These are phyloP conservation scores for Tympanuchus pallidicinctus DNA, from an alignment of 2,113 vertebrate species.

Conservation along the genomic window DNA sequence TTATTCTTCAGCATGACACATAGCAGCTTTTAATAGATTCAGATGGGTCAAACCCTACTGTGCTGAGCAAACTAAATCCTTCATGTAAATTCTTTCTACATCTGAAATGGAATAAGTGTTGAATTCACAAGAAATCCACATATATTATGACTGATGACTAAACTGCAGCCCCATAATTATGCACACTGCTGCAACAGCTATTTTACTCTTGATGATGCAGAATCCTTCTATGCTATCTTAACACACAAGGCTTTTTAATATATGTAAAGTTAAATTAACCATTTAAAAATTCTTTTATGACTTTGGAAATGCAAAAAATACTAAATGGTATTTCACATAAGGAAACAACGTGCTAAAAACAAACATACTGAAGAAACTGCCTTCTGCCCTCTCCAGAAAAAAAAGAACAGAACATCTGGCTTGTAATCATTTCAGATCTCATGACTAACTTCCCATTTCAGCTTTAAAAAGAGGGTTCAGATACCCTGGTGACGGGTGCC, in stretches of 20 bases:
- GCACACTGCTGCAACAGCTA: conserved; percentile 18
- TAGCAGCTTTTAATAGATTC: background rate
- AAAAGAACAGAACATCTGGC: conserved; percentile 22
- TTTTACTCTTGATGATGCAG: background rate
- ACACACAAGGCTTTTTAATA: background rate
- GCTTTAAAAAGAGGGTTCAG: conserved; percentile 4
- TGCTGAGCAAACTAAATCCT: background rate
- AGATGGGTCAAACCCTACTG: background rate
- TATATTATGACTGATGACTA: conserved; percentile 16
- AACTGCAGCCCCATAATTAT: conserved; percentile 46
- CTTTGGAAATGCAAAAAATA: background rate
- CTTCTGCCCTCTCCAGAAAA: background rate
- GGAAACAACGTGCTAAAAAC: background rate
- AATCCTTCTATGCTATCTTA: background rate
- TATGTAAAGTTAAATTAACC: background rate
- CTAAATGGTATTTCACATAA: background rate
- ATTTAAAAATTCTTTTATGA: background rate
- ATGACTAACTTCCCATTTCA: conserved; percentile 66
- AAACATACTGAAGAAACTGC: background rate
- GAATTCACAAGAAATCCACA: conserved; percentile 3
- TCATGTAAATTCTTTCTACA: background rate
- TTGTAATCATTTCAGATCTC: conserved; percentile 25
- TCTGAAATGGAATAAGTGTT: conserved; percentile 8
- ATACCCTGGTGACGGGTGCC: background rate
- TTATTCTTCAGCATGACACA: background rate